phyloP scores from a whole-genome alignment of 2,113 vertebrate genomes.

The Lota lota region DNA sequence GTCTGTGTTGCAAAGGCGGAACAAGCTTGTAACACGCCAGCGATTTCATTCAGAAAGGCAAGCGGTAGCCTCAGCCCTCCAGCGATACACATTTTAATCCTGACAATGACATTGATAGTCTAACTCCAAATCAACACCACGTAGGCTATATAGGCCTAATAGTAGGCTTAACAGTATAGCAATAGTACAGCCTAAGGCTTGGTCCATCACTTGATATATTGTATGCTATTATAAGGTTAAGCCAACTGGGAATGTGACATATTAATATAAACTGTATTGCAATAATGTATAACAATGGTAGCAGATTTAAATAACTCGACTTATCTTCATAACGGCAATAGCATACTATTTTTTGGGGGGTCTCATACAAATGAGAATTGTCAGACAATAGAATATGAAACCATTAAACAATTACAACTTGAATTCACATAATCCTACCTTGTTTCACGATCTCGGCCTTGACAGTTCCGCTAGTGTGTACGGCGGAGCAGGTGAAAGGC shows the following conservation, averaged over 20 bases:
- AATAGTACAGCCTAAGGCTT: neutral
- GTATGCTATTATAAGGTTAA: neutral
- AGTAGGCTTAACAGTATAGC: neutral
- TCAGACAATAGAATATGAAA: neutral
- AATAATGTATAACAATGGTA: neutral
- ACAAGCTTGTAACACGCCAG: neutral
- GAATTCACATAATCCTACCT: neutral
- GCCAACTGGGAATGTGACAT: neutral
- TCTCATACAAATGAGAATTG: neutral
- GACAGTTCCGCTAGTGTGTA: neutral
- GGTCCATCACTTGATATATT: neutral
- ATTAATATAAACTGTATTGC: neutral
- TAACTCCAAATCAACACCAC: neutral
- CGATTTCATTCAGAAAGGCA: too few species aligned
- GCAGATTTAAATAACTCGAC: neutral
- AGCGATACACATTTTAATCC: slow-evolving; percentile 11
- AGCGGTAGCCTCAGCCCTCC: slow-evolving; percentile 9
- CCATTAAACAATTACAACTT: neutral
- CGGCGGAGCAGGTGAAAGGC: neutral
- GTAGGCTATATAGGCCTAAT: neutral
- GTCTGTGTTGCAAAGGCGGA: slow-evolving; percentile 4
- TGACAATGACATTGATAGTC: neutral
- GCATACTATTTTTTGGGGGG: too few species aligned
- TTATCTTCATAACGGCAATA: too few species aligned
- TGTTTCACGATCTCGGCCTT: too few species aligned